Percentiles rank a stretch among this genome's conserved stretches.
Conservation (phyloP, 2,888 invertebrate species). For the Diadromus collaris region DNA sequence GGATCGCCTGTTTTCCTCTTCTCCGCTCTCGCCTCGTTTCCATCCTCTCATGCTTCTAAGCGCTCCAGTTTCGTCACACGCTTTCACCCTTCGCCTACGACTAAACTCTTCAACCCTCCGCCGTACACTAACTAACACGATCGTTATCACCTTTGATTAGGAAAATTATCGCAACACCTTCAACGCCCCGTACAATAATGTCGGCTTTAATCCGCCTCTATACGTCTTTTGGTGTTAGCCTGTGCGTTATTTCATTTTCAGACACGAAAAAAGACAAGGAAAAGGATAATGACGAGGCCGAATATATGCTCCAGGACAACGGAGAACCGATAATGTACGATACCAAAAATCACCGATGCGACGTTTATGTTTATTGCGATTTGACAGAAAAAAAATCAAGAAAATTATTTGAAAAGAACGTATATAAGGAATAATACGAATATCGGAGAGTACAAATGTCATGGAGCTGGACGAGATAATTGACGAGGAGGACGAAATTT, state of each 20-base stretch:
- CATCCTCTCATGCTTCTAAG: neutral
- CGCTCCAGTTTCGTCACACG: slow-evolving; percentile 22
- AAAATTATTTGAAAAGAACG: slow-evolving; percentile 18
- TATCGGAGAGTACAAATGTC: slow-evolving; percentile 1
- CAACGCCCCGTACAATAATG: slow-evolving; percentile 1
- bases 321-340: slow-evolving; percentile 77
- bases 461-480: neutral
- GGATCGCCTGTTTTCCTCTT: slow-evolving; percentile 11
- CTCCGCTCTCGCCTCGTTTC: neutral
- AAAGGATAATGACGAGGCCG: slow-evolving; percentile 77
- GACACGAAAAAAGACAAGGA: slow-evolving; percentile 78
- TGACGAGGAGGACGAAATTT: neutral
- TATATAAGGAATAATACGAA: neutral
- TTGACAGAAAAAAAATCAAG: slow-evolving; percentile 19
- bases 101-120: slow-evolving; percentile 26
- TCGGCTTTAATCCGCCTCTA: neutral
- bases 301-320: slow-evolving; percentile 77
- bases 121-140: slow-evolving; percentile 22
- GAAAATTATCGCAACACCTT: slow-evolving; percentile 43
- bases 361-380: slow-evolving; percentile 55
- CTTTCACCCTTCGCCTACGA: slow-evolving; percentile 1
- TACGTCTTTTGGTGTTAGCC: slow-evolving; percentile 42
- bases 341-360: slow-evolving; percentile 50
- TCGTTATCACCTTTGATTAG: slow-evolving; percentile 51
- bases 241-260: slow-evolving; percentile 72